phyloP scores from a whole-genome alignment of 2,797 vertebrate species.

The Hemitrygon akajei region DNA sequence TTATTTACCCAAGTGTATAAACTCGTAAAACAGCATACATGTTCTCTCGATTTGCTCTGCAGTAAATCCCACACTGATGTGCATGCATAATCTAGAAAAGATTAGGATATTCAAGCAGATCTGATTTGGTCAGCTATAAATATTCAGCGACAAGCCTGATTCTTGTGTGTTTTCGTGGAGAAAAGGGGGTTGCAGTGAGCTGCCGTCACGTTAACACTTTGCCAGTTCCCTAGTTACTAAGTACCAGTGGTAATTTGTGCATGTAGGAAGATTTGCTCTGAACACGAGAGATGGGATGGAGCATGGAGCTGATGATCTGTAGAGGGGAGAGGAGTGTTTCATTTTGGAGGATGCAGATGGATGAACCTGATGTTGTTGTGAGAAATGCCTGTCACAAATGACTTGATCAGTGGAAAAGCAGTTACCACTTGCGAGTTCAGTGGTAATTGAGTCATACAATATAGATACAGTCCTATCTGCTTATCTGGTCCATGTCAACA shows the following conservation, averaged over 20 bases:
- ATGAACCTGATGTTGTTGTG: background rate
- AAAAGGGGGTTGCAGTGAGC: background rate
- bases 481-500: too few relatives aligned
- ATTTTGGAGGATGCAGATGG: background rate
- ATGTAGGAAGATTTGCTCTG: background rate
- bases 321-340: background rate
- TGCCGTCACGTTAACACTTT: conserved; percentile 19
- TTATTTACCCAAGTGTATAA: conserved; percentile 3
- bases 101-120: background rate
- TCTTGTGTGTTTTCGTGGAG: background rate
- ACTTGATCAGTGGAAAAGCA: background rate
- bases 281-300: background rate
- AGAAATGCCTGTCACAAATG: background rate
- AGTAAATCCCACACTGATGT: background rate
- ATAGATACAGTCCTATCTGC: too few relatives aligned
- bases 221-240: background rate
- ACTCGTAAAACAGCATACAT: background rate
- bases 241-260: background rate
- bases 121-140: background rate
- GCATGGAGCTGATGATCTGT: background rate
- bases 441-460: too few relatives aligned
- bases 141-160: background rate
- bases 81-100: background rate
- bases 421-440: too few relatives aligned
- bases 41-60: background rate